Base-by-base conservation (phyloP, 2,888 invertebrate genomes). In the Leucophenga montana region DNA sequence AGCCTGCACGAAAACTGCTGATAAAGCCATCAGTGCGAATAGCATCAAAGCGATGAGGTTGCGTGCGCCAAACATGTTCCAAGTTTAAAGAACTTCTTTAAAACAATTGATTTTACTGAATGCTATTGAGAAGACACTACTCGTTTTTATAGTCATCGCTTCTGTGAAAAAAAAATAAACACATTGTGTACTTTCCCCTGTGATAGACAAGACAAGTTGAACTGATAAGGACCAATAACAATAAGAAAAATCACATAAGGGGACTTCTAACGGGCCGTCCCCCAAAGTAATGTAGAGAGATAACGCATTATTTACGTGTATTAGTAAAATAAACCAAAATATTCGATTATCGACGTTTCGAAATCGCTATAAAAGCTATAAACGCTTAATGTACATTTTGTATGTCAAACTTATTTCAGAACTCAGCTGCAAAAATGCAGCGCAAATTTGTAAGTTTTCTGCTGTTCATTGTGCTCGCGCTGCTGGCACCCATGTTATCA, bases 1-100 rank as follows among this genome's bases (percentile, higher is more conserved):
- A 16, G 73, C 75, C 8, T 67, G 16, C 8, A 66, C 65, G 14
- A 70, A 44, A 39, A 68, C 69, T 0, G 59, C 50, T 5, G 67
- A 50, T 18, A 74, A 66, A 8, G 71, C 71, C 64, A 76, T 48
- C n/a, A 78, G 9, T 39, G 72, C 70, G 59, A 77, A 69, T 27
- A 72, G 5, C 16, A 76, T 46, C 13, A 72, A 48, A 56, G 66
- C 44, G 6, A 74, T 50, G 9, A 66, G 0, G 13, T 66, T 54
- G 1, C 56, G 33, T 18, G 27, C 9, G 11, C 20, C 66, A n/a
- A 44, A 56, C 66, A 66, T 66, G 14, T 16, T 56, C 8, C 13
- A 11, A 33, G 27, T 16, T 33, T 66, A 53, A 14, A 27, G 18
- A 18, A 57, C 13, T 22, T 57, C 22, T 22, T 57, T 53, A n/a